These are phyloP conservation scores for Athetis lepigone DNA, from an alignment of 2,888 invertebrate genomes.

Conservation along the genomic window DNA sequence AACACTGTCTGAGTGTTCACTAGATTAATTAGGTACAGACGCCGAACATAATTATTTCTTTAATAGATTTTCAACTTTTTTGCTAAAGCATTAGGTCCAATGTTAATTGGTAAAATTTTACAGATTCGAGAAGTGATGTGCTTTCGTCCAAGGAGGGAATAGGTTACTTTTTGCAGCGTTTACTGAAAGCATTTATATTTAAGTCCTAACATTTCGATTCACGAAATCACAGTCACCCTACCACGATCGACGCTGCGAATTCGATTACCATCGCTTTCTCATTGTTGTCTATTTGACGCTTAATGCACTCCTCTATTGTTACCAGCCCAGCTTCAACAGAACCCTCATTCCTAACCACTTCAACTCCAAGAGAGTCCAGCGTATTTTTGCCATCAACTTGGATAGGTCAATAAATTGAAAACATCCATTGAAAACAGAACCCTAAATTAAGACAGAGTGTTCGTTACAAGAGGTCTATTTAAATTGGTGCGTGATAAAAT, in stretches of 20 bases:
- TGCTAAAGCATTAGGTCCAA: too few relatives aligned
- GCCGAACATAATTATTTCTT: too few relatives aligned
- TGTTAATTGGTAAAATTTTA: too few relatives aligned
- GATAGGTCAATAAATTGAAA: conserved; percentile 57
- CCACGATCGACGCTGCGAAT: conserved; percentile 75
- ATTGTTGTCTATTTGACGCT: conserved; percentile 79
- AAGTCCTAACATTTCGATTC: neutral
- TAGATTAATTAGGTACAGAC: too few relatives aligned
- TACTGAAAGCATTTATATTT: too few relatives aligned
- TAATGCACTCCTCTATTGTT: conserved; percentile 75
- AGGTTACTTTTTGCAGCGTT: too few relatives aligned
- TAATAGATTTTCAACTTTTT: too few relatives aligned
- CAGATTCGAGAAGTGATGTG: too few relatives aligned
- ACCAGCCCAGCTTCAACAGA: conserved; percentile 63
- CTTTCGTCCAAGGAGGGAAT: too few relatives aligned
- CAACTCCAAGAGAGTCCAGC: conserved; percentile 56
- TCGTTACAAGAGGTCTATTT: conserved; percentile 61
- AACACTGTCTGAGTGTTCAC: too few relatives aligned
- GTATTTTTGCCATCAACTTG: conserved; percentile 47
- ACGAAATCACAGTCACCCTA: conserved; percentile 66
- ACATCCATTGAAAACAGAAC: conserved; percentile 64
- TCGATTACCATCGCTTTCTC: conserved; percentile 81
- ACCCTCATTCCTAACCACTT: conserved; percentile 56
- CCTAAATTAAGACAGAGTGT: conserved; percentile 47
- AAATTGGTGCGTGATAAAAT: conserved; percentile 65